Base-by-base conservation (phyloP, 2,113 vertebrate genomes). In the Passer montanus region DNA sequence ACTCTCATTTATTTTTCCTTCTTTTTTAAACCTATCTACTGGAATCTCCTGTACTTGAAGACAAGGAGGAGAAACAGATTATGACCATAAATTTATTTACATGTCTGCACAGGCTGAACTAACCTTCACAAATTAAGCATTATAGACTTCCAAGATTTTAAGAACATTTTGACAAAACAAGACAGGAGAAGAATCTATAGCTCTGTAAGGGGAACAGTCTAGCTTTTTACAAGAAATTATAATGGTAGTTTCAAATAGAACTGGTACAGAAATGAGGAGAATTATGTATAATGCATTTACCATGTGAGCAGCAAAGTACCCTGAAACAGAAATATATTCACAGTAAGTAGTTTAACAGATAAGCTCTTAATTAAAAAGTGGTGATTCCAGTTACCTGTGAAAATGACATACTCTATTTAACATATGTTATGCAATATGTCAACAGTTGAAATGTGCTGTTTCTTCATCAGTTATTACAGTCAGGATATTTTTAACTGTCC, bases 351-450 rank as follows among this genome's bases (percentile, higher is more conserved):
- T 96, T 96, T 89, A 95, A 84, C 83, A 94, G 94, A 96, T 95
- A 96, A 95, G 43, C 62, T 87, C 92, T 87, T 95, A 94, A 96
- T 97, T 97, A 96, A 94, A 81, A 92, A 95, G 84, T 88, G 22
- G 84, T 63, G 77, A 85, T 92, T 95, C 91, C 72, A 89, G 88
- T 83, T 97, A 92, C 88, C 58, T 90, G 39, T 83, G 73, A 96
- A 81, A 96, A 89, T 59, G 30, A 91, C 93, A 47, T 60, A 80
- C 43, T 77, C 56, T 39, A 41, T 95, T 93, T 85, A 88, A 72
- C 46, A 50, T 81, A 77, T n/a, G 41, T 97, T 96, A 92, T 55
- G 68, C 89, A 97, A 96, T 59, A 69, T 30, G 41, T 85, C 76
- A 89, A 35, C 28, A 92, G 63, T 58, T 84, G 79, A 92, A 96